Conservation (phyloP, 2,888 invertebrate genomes). For the Idaea aversata region DNA sequence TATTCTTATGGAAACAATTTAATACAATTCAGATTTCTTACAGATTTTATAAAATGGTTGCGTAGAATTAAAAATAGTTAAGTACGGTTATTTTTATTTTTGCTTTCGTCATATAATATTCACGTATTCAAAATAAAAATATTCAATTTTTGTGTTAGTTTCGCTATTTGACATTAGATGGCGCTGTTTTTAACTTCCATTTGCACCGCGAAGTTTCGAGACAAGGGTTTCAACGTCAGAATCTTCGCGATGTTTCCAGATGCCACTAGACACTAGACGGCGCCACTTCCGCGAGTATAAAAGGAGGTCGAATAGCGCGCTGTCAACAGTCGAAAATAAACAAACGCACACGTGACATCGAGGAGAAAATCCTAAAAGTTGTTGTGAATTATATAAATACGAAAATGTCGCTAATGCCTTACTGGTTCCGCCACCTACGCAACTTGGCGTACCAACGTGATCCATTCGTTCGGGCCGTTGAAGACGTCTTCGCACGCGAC, state of each 20-base stretch:
- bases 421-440: slow-evolving; percentile 69
- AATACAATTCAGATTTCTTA: not conserved
- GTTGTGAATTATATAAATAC: slow-evolving; percentile 17
- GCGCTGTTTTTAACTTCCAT: slow-evolving; percentile 22
- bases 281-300: slow-evolving; percentile 52
- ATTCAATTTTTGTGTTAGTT: slow-evolving; percentile 11
- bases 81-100: not conserved
- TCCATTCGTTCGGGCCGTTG: slow-evolving; percentile 53
- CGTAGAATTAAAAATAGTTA: not conserved
- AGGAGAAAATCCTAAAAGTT: slow-evolving; percentile 6
- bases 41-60: not conserved
- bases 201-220: slow-evolving; percentile 17
- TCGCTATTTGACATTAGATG: slow-evolving; percentile 41
- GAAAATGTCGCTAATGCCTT: slow-evolving; percentile 69
- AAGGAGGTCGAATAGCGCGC: slow-evolving; percentile 30
- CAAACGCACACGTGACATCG: slow-evolving; percentile 10
- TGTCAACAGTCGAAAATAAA: slow-evolving; percentile 30
- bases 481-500: slow-evolving; percentile 63
- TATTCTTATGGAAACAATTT: not conserved
- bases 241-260: slow-evolving; percentile 44
- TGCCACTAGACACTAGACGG: slow-evolving; percentile 52
- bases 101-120: not conserved
- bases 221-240: slow-evolving; percentile 25
- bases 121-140: not conserved
- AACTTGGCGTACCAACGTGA: slow-evolving; percentile 55